These are phyloP conservation scores for Tenebrio molitor DNA, from an alignment of 1,140 invertebrate genomes.

Conservation along the genomic window DNA sequence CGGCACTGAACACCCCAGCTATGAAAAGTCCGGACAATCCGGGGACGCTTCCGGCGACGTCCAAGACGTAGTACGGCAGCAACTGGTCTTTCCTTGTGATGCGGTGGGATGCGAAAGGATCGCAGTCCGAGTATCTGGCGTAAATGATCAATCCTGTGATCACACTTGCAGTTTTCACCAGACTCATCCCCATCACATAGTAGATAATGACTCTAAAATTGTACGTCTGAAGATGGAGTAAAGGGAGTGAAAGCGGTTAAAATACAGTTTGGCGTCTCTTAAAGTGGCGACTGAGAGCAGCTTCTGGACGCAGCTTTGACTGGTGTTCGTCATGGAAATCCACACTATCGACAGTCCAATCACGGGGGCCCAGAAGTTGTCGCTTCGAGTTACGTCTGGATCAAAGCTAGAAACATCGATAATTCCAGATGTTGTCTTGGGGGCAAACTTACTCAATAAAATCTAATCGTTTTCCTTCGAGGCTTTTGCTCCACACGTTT, in stretches of 20 bases:
- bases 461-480: conserved; percentile 69
- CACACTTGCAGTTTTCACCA: conserved; percentile 67
- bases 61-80: conserved; percentile 71
- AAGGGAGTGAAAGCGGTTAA: too few species aligned
- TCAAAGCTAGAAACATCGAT: conserved; percentile 73
- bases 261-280: conserved; percentile 69
- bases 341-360: conserved; percentile 73
- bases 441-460: conserved; percentile 52
- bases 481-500: conserved; percentile 67
- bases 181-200: conserved; percentile 67
- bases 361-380: conserved; percentile 73
- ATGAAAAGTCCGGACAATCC: conserved; percentile 76
- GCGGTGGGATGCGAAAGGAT: conserved; percentile 74
- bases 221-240: too few species aligned
- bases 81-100: conserved; percentile 67
- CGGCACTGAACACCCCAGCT: conserved; percentile 76
- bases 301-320: conserved; percentile 74
- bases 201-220: conserved; percentile 63
- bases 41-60: conserved; percentile 67
- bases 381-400: conserved; percentile 69
- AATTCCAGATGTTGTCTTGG: conserved; percentile 59
- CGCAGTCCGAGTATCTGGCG: conserved; percentile 79
- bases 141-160: conserved; percentile 81
- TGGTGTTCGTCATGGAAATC: conserved; percentile 71
- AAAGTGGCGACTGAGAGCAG: conserved; percentile 71